phyloP scores from a whole-genome alignment of 2,797 vertebrate species.

The Parotocinclus haroldoi region DNA sequence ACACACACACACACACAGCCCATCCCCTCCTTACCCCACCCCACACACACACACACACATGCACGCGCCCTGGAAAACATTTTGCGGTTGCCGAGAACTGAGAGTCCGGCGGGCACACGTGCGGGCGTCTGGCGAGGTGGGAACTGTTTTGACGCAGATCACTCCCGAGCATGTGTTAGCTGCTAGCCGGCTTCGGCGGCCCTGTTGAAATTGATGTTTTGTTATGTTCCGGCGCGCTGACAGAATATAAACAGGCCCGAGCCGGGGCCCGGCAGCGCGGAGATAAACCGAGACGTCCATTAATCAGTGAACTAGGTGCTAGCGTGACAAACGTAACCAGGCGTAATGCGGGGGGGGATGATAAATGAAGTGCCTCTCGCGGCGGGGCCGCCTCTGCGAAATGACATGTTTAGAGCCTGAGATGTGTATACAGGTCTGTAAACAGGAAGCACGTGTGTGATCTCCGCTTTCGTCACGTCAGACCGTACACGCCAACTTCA shows the following conservation, averaged over 20 bases:
- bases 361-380: slow-evolving; percentile 30
- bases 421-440: slow-evolving; percentile 38
- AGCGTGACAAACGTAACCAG: slow-evolving; percentile 38
- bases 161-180: slow-evolving; percentile 22
- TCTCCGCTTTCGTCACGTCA: slow-evolving; percentile 1
- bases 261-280: slow-evolving; percentile 20
- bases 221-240: slow-evolving; percentile 46
- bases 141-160: slow-evolving; percentile 14
- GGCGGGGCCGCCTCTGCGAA: slow-evolving; percentile 18
- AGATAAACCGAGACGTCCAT: slow-evolving; percentile 43
- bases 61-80: not conserved
- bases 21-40: too few species aligned
- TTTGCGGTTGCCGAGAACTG: slow-evolving; percentile 7
- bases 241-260: slow-evolving; percentile 43
- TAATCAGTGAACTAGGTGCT: slow-evolving; percentile 38
- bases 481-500: slow-evolving; percentile 24
- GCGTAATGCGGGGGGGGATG: slow-evolving; percentile 33
- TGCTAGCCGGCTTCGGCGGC: slow-evolving; percentile 18
- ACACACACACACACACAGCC: too few species aligned
- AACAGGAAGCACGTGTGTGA: slow-evolving; percentile 12
- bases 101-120: slow-evolving; percentile 24
- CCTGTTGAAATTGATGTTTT: slow-evolving; percentile 43
- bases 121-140: slow-evolving; percentile 7
- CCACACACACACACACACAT: not conserved
- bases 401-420: slow-evolving; percentile 41